Evolutionary conservation across 2,797 vertebrate genomes (phyloP).

Genomic region (Pseudochaenichthys georgianus): DNA sequence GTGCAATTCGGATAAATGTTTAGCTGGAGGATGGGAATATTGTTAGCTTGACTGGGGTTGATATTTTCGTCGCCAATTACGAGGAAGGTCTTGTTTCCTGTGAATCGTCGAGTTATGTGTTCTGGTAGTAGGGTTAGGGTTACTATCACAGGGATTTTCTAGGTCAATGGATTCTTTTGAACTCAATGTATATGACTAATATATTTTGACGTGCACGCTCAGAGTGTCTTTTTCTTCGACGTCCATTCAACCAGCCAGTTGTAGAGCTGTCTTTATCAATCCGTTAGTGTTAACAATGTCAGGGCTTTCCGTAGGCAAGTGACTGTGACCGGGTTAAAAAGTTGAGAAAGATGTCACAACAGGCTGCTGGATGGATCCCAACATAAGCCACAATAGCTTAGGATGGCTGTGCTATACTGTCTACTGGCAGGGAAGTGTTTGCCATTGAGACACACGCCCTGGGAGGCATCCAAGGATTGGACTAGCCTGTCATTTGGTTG

Average conservation of each 20-base stretch:
- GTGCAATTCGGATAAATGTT: too few relatives aligned
- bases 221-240: too few relatives aligned
- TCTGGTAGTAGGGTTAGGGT: too few relatives aligned
- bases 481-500: slow-evolving; percentile 68
- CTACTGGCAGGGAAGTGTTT: slow-evolving; percentile 48
- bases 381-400: slow-evolving; percentile 43
- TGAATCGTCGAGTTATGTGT: too few relatives aligned
- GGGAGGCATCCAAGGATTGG: slow-evolving; percentile 54
- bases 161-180: slow-evolving; percentile 2
- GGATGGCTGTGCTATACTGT: slow-evolving; percentile 26
- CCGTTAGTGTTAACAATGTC: not conserved
- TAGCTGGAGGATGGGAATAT: too few relatives aligned
- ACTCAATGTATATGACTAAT: slow-evolving; percentile 6
- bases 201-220: not conserved
- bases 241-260: not conserved
- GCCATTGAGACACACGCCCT: slow-evolving; percentile 47
- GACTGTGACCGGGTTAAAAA: slow-evolving; percentile 39
- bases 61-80: too few relatives aligned
- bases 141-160: not conserved
- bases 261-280: slow-evolving; percentile 16
- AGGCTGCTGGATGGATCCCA: slow-evolving; percentile 38
- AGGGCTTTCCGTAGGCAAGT: slow-evolving; percentile 4
- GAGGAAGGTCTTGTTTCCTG: too few relatives aligned
- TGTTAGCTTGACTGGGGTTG: too few relatives aligned
- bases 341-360: slow-evolving; percentile 50